Base-by-base conservation (phyloP, 2,113 vertebrate species). In the Ophthalmolycus amberensis region DNA sequence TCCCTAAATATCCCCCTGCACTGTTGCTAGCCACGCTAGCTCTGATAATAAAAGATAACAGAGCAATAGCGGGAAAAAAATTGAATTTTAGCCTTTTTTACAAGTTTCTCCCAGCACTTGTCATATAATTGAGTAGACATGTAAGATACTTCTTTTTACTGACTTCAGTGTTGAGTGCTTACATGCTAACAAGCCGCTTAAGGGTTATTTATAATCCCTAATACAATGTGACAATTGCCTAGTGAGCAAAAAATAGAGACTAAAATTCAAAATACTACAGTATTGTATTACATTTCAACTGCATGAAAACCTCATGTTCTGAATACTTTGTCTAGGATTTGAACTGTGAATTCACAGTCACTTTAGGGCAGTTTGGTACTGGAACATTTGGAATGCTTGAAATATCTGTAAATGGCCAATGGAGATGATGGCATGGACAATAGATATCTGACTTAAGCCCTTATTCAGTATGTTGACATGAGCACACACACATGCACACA, bases 281-380 rank as follows among this genome's bases (percentile, higher is more conserved):
- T 65, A 73, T 71, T 85, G 58, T 84, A 77, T 85, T 77, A 25
- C 84, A 81, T 69, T 64, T 18, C 64, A 75, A 70, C 5, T 80
- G 83, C 83, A 83, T 89, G 88, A 60, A 20, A 67, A 38, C 48
- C 25, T 73, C n/a, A 50, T 81, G 46, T 75, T 88, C 16, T 18
- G 40, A 90, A 82, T 79, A 76, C 86, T 83, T 56, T 74, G 29
- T 54, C 5, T 1, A 42, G 46, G 34, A 71, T 50, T 52, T 27
- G 5, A 46, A 20, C 44, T 22, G 1, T 79, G 11, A 48, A 22
- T 60, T 66, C 4, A 67, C 5, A 7, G 27, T 44, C 27, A 46
- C 14, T 52, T 67, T 48, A 56, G 18, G 59, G 54, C n/a, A n/a
- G 12, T 46, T 71, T 29, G 66, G 20, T 73, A 68, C 56, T 40